phyloP scores from a whole-genome alignment of 1,140 invertebrate genomes.

The Adelges cooleyi region DNA sequence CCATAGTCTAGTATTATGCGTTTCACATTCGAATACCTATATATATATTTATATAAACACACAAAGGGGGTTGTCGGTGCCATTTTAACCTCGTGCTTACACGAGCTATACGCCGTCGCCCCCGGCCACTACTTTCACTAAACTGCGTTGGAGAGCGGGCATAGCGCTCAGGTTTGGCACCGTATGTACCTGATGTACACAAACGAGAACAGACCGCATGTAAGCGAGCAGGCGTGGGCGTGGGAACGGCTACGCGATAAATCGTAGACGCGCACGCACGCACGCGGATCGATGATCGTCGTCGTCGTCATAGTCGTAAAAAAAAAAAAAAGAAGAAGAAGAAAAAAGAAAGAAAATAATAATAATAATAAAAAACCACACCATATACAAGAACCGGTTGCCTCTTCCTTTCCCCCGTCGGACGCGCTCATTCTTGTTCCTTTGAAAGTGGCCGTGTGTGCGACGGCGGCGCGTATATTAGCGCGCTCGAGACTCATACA shows the following conservation, averaged over 20 bases:
- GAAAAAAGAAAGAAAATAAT: constrained; percentile 14
- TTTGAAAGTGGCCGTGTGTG: constrained; percentile 1
- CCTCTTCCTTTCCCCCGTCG: background rate
- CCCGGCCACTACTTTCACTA: background rate
- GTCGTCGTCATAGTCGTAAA: constrained; percentile 14
- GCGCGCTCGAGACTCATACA: constrained; percentile 1
- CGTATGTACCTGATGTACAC: background rate
- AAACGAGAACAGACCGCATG: background rate
- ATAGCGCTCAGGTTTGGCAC: background rate
- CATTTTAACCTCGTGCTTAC: too few relatives aligned
- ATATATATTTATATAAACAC: too few relatives aligned
- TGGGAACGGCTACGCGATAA: constrained; percentile 25
- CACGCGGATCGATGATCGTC: constrained; percentile 26
- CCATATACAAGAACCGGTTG: constrained; percentile 15
- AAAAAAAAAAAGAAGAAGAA: constrained; percentile 16
- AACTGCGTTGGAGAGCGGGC: background rate
- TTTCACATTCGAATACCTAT: too few relatives aligned
- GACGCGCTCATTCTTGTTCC: background rate
- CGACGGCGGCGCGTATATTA: constrained; percentile 17
- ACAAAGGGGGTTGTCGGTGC: too few relatives aligned
- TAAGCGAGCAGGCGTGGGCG: constrained; percentile 20
- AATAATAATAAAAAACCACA: constrained; percentile 27
- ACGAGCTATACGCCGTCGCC: background rate
- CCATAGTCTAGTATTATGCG: too few relatives aligned
- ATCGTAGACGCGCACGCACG: constrained; percentile 14